These are phyloP conservation scores for Drosophila ercepeae DNA, from an alignment of 1,140 invertebrate species.

Conservation along the genomic window DNA sequence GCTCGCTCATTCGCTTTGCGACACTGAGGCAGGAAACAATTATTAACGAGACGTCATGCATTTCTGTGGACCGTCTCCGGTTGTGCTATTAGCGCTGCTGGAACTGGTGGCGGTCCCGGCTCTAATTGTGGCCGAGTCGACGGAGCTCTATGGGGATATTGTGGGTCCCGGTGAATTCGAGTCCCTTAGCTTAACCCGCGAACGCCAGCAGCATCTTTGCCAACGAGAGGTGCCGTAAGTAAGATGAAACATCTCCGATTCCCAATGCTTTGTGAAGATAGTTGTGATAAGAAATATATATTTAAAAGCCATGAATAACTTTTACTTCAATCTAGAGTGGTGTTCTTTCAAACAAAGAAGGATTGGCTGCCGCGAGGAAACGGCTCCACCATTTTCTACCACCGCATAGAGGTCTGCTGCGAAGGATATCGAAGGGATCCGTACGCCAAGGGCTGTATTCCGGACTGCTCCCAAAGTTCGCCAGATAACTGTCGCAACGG, in stretches of 20 bases:
- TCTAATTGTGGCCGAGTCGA: constrained; percentile 3
- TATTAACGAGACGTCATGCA: constrained; percentile 33
- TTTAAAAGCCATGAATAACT: too few species aligned
- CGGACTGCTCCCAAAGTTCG: constrained; percentile 83
- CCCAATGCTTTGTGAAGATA: neutral
- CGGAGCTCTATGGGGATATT: constrained; percentile 59
- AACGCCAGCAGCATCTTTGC: constrained; percentile 54
- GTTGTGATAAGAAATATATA: neutral
- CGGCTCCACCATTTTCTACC: constrained; percentile 67
- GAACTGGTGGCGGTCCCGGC: neutral
- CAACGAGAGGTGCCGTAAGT: constrained; percentile 69
- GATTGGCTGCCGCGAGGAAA: constrained; percentile 54
- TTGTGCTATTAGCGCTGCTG: constrained; percentile 16
- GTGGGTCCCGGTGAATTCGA: constrained; percentile 42
- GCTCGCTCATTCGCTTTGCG: constrained; percentile 46
- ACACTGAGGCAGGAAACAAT: constrained; percentile 34
- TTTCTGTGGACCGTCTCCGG: constrained; percentile 1
- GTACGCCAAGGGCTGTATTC: constrained; percentile 84
- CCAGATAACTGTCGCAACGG: constrained; percentile 85
- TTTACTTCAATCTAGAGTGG: constrained; percentile 37
- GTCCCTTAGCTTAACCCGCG: constrained; percentile 51
- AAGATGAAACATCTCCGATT: neutral
- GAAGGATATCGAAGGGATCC: constrained; percentile 85
- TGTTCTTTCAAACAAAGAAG: constrained; percentile 67
- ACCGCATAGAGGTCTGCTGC: constrained; percentile 86